phyloP scores from a whole-genome alignment of 2,797 vertebrate species.

The Pempheris klunzingeri region DNA sequence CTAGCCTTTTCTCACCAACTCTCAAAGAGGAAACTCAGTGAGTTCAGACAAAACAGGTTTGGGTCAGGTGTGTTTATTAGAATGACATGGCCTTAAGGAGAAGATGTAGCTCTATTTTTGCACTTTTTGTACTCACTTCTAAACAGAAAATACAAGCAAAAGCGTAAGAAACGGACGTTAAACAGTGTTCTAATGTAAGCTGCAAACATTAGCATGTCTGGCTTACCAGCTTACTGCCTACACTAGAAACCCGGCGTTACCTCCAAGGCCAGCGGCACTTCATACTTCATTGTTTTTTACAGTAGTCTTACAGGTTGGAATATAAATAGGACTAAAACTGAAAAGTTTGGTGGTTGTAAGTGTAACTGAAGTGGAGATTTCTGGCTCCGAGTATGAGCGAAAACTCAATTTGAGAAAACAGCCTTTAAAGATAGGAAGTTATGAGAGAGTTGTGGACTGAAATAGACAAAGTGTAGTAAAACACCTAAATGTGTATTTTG shows the following conservation, averaged over 20 bases:
- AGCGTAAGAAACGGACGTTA: not conserved
- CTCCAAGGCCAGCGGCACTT: not conserved
- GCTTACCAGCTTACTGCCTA: not conserved
- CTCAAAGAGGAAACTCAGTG: slow-evolving; percentile 18
- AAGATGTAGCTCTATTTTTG: not conserved
- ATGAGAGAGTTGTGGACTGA: too few species aligned
- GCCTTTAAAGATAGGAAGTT: too few species aligned
- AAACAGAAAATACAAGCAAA: not conserved
- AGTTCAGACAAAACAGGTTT: slow-evolving; percentile 21
- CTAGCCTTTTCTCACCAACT: slow-evolving; percentile 41
- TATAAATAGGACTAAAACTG: too few species aligned
- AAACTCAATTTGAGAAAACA: too few species aligned
- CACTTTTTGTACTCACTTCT: not conserved
- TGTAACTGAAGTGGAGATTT: too few species aligned
- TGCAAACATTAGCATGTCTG: too few species aligned
- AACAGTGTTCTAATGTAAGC: not conserved
- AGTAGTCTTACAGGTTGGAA: not conserved
- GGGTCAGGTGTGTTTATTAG: not conserved
- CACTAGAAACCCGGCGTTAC: not conserved
- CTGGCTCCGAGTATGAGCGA: too few species aligned
- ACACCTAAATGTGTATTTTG: too few species aligned
- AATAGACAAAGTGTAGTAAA: too few species aligned
- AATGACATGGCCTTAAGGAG: not conserved
- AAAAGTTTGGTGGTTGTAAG: too few species aligned
- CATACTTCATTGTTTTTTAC: not conserved